A percentile compares a stretch with the other conserved stretches of the same genome.
These are phyloP conservation scores for Gerosis bhagava DNA, from an alignment of 2,888 invertebrate species.

Conservation along the genomic window DNA sequence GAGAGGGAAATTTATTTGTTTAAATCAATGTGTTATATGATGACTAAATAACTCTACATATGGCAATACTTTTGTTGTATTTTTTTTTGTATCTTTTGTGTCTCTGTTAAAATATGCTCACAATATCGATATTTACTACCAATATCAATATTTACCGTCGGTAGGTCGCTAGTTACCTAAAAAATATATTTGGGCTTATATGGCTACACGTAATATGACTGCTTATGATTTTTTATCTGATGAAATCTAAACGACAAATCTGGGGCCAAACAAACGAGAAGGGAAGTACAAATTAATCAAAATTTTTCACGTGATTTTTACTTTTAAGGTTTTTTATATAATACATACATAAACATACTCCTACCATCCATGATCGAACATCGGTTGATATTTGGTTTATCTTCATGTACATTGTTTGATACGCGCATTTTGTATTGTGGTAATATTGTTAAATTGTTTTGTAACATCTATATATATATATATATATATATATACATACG, in stretches of 20 bases:
- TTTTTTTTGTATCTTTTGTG: conserved; percentile 33
- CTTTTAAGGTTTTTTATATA: conserved; percentile 57
- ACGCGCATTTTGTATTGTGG: not conserved
- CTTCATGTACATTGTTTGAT: no score
- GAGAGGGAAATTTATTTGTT: no score
- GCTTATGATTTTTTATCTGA: conserved; percentile 1
- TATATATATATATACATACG: no score
- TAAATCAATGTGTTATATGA: no score
- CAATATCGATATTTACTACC: no score
- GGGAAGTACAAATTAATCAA: conserved; percentile 73
- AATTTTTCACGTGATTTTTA: conserved; percentile 65
- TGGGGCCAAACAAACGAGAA: conserved; percentile 75
- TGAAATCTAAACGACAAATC: conserved; percentile 55
- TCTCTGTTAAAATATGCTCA: not conserved
- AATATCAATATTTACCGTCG: no score
- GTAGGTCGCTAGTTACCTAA: no score
- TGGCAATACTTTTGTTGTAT: no score
- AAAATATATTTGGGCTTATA: no score
- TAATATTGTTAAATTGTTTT: conserved; percentile 3
- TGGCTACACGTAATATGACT: no score
- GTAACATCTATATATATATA: conserved; percentile 1
- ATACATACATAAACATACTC: no score
- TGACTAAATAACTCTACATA: no score
- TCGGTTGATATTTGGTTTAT: conserved; percentile 5
- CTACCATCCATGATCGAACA: conserved; percentile 7